Conservation (phyloP, 2,113 vertebrate genomes). For the Callaeas wilsoni region DNA sequence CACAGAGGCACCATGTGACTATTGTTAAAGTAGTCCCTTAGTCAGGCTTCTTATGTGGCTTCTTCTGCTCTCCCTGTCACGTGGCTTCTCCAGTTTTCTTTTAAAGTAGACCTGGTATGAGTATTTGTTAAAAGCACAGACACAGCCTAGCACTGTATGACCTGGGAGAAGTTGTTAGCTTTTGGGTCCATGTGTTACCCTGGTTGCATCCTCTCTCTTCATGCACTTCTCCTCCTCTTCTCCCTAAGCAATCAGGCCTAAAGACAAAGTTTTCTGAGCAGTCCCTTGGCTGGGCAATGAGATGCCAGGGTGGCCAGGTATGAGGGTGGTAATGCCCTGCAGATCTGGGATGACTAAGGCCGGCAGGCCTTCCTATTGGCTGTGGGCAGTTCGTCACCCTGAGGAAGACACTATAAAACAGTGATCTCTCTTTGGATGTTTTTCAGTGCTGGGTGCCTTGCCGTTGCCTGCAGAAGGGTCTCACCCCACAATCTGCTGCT, state of each 20-base stretch:
- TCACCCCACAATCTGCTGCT: neutral
- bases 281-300: neutral
- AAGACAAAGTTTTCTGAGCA: neutral
- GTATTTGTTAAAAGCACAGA: neutral
- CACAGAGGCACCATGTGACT: neutral
- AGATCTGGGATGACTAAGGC: neutral
- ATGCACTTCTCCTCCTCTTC: neutral
- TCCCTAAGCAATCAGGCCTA: neutral
- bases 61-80: neutral
- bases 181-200: neutral
- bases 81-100: neutral
- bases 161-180: neutral
- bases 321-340: neutral
- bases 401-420: neutral
- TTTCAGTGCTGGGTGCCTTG: neutral
- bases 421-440: neutral
- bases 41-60: neutral
- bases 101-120: accelerated
- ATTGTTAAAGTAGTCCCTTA: neutral
- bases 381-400: accelerated
- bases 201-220: neutral
- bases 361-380: neutral
- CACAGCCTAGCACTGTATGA: accelerated
- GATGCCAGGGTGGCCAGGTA: neutral
- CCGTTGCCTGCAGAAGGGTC: neutral